Evolutionary conservation across 2,888 invertebrate genomes (phyloP).

Genomic region (Petrophora chlorosata): DNA sequence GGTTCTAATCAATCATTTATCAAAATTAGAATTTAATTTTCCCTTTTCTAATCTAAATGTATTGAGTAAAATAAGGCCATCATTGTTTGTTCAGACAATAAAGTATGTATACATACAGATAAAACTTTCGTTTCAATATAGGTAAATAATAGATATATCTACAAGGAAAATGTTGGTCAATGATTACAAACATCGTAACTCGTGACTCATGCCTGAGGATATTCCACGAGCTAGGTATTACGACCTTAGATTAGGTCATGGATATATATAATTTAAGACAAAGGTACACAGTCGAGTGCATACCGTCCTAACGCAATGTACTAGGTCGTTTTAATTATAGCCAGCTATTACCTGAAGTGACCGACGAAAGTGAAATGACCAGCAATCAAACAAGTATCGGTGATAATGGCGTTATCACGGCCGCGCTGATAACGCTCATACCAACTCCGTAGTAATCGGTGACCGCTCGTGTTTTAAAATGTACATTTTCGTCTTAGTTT

Average conservation of each 20-base stretch:
- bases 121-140: slow-evolving; percentile 10
- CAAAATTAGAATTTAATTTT: not conserved
- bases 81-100: slow-evolving; percentile 10
- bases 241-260: slow-evolving; percentile 20
- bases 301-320: not conserved
- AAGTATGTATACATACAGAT: slow-evolving; percentile 8
- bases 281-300: slow-evolving; percentile 6
- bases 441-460: slow-evolving; percentile 25
- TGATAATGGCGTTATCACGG: slow-evolving; percentile 54
- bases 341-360: slow-evolving; percentile 12
- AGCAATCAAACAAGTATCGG: slow-evolving; percentile 58
- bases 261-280: slow-evolving; percentile 14
- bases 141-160: too few relatives aligned
- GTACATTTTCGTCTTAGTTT: slow-evolving; percentile 39
- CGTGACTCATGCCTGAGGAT: slow-evolving; percentile 7
- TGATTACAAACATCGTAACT: slow-evolving; percentile 4
- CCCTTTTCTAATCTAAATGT: not conserved
- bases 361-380: slow-evolving; percentile 59
- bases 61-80: not conserved
- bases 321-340: slow-evolving; percentile 1
- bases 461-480: slow-evolving; percentile 41
- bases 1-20: slow-evolving; percentile 47
- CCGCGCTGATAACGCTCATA: slow-evolving; percentile 33
- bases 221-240: slow-evolving; percentile 2
- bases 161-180: not conserved